Conservation (phyloP, 1,140 invertebrate species). For the Philopotamus ludificatus region DNA sequence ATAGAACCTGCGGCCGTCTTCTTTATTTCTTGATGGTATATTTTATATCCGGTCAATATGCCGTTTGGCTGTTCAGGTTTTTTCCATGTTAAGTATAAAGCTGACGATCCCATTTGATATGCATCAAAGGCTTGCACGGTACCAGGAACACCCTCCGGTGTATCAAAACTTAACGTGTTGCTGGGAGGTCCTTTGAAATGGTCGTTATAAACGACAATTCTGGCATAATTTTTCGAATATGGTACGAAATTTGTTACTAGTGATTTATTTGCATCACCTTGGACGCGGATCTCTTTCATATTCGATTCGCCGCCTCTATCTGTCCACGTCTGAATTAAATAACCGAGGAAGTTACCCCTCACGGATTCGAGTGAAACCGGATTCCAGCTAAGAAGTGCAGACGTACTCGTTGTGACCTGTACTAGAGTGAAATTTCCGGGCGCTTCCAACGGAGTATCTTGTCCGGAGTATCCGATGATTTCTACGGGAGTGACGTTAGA, state of each 20-base stretch:
- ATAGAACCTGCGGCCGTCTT: slow-evolving; percentile 67
- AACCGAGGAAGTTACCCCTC: slow-evolving; percentile 90
- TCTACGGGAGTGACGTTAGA: slow-evolving; percentile 79
- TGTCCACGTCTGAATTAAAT: slow-evolving; percentile 94
- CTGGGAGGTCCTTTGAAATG: slow-evolving; percentile 87
- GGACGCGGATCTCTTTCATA: slow-evolving; percentile 77
- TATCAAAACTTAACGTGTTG: slow-evolving; percentile 79
- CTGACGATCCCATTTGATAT: slow-evolving; percentile 83
- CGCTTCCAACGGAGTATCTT: slow-evolving; percentile 82
- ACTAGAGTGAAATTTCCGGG: slow-evolving; percentile 83
- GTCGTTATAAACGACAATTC: slow-evolving; percentile 88
- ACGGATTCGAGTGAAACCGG: slow-evolving; percentile 74
- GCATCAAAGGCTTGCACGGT: slow-evolving; percentile 81
- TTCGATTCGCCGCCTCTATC: slow-evolving; percentile 74
- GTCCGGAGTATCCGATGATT: slow-evolving; percentile 90
- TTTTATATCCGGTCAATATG: slow-evolving; percentile 86
- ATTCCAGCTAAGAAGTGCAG: slow-evolving; percentile 81
- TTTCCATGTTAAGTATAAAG: slow-evolving; percentile 87
- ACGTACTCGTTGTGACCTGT: slow-evolving; percentile 70
- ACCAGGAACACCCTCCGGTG: slow-evolving; percentile 90
- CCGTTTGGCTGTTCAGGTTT: slow-evolving; percentile 93
- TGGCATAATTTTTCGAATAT: slow-evolving; percentile 84
- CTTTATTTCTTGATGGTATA: slow-evolving; percentile 83
- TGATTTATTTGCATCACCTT: slow-evolving; percentile 67
- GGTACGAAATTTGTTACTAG: slow-evolving; percentile 87